These are phyloP conservation scores for Platichthys flesus DNA, from an alignment of 2,113 vertebrate species.

Conservation along the genomic window DNA sequence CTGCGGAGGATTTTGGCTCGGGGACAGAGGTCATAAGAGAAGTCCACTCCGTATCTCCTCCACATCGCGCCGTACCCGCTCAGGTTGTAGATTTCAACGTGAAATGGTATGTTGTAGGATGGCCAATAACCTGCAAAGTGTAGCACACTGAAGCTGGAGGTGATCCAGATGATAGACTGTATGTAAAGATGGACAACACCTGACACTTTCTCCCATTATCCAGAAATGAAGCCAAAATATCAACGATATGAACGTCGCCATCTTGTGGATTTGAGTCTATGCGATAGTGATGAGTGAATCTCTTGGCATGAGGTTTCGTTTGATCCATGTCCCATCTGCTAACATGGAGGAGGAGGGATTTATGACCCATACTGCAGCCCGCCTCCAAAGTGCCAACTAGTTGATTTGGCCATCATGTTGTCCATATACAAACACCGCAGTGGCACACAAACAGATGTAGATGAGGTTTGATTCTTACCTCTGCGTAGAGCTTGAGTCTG, in stretches of 20 bases:
- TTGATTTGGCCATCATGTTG: too few relatives aligned
- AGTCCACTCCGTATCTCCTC: constrained; percentile 85
- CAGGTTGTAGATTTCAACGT: constrained; percentile 86
- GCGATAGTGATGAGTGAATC: too few relatives aligned
- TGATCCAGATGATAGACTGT: neutral
- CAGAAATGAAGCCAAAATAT: neutral
- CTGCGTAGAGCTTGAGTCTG: constrained; percentile 87
- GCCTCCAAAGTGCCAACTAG: too few relatives aligned
- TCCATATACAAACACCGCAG: neutral
- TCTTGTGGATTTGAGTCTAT: too few relatives aligned
- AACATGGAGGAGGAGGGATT: too few relatives aligned
- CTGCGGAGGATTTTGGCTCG: constrained; percentile 93
- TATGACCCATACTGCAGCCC: too few relatives aligned
- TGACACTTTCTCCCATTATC: neutral
- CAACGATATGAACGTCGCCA: neutral
- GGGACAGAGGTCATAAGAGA: constrained; percentile 90
- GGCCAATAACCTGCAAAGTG: constrained; percentile 88
- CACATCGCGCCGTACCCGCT: constrained; percentile 87
- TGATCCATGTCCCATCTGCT: too few relatives aligned
- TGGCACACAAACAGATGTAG: neutral
- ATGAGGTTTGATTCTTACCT: constrained; percentile 76
- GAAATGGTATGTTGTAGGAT: constrained; percentile 92
- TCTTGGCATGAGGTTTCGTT: too few relatives aligned
- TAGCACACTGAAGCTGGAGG: constrained; percentile 2
- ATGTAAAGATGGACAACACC: too few relatives aligned